Evolutionary conservation across 2,113 vertebrate genomes (phyloP).

Genomic region (Neoarius graeffei): DNA sequence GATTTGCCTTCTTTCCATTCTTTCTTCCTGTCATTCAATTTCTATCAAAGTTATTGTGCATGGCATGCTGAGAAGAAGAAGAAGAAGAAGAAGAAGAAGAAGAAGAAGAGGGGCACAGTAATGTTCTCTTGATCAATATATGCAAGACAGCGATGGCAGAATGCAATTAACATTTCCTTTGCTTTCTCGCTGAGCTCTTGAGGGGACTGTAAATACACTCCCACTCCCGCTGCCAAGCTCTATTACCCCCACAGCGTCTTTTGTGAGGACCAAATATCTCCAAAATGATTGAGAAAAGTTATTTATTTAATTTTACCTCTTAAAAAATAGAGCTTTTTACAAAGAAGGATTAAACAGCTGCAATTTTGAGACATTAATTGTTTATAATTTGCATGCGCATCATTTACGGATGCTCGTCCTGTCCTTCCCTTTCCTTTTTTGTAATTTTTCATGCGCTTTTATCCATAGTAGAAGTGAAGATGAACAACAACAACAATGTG

Average conservation of each 20-base stretch:
- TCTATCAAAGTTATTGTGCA: conserved; percentile 36
- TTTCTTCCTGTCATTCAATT: conserved; percentile 38
- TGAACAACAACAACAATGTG: neutral
- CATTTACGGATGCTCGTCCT: neutral
- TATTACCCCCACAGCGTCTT: conserved; percentile 33
- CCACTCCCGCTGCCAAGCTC: conserved; percentile 45
- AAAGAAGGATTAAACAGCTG: neutral
- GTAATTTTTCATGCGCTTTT: neutral
- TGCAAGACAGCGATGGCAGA: conserved; percentile 52
- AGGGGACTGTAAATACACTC: conserved; percentile 51
- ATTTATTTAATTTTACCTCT: neutral
- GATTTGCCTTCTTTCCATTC: conserved; percentile 24
- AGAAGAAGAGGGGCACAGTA: conserved; percentile 27
- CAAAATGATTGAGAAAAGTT: neutral
- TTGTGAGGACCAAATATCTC: conserved; percentile 5
- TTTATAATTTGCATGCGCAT: neutral
- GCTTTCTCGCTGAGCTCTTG: conserved; percentile 37
- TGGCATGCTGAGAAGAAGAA: conserved; percentile 23
- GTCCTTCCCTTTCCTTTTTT: neutral
- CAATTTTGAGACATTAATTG: neutral
- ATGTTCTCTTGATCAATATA: conserved; percentile 52
- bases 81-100: conserved; percentile 1
- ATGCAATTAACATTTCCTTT: conserved; percentile 53
- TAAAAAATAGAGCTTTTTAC: neutral
- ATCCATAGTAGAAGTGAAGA: neutral